These are phyloP conservation scores for Mnemiopsis leidyi DNA, from an alignment of 37 sponge, comb jelly and placozoan genomes.

Conservation along the genomic window DNA sequence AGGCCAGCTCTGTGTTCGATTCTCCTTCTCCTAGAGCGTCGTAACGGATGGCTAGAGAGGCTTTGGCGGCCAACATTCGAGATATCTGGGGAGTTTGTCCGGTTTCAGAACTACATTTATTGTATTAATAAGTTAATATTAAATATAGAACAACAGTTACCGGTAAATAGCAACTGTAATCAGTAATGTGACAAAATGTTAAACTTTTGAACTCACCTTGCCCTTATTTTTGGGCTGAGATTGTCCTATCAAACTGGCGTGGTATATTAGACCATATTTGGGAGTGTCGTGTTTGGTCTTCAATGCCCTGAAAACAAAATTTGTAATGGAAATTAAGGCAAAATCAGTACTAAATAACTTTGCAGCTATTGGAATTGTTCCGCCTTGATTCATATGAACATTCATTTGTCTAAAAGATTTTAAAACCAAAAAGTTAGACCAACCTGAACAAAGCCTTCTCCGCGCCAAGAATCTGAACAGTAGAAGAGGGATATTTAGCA, in stretches of 20 bases:
- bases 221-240: constrained; percentile 89
- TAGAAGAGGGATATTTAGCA: constrained; percentile 96
- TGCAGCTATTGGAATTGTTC: too few relatives aligned
- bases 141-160: too few relatives aligned
- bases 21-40: constrained; percentile 94
- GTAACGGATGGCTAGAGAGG: constrained; percentile 84
- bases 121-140: too few relatives aligned
- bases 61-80: constrained; percentile 93
- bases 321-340: too few relatives aligned
- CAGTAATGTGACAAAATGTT: too few relatives aligned
- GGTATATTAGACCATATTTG: constrained; percentile 96
- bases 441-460: constrained; percentile 98
- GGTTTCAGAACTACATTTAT: too few relatives aligned
- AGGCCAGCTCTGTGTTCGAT: constrained; percentile 71
- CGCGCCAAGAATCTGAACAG: constrained; percentile 97
- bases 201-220: too few relatives aligned
- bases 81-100: constrained; percentile 71
- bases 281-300: constrained; percentile 98
- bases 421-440: too few relatives aligned
- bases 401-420: too few relatives aligned
- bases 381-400: too few relatives aligned
- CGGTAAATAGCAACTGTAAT: too few relatives aligned
- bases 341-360: too few relatives aligned
- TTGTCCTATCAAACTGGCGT: constrained; percentile 96
- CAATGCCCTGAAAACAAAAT: constrained; percentile 79